A percentile compares a stretch with the other conserved stretches of the same genome.
Evolutionary conservation across 2,113 vertebrate species (phyloP).

Genomic region (Gyps fulvus): DNA sequence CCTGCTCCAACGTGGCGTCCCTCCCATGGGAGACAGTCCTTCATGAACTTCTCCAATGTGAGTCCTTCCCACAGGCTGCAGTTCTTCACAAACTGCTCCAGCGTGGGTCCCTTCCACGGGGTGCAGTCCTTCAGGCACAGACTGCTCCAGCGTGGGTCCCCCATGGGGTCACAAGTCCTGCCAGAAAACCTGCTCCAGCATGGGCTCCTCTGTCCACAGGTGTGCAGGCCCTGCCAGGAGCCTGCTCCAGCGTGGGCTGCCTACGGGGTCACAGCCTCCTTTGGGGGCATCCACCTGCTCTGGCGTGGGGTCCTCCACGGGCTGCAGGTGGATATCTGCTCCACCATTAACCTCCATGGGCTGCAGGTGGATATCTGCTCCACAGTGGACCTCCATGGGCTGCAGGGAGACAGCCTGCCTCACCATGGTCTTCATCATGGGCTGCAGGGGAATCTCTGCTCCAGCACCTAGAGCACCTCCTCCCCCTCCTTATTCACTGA

Average conservation of each 20-base stretch:
- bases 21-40: background rate
- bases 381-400: background rate
- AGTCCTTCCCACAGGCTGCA: background rate
- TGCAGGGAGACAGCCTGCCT: background rate
- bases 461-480: background rate
- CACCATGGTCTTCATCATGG: background rate
- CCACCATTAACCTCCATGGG: fast-evolving
- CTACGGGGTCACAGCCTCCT: background rate
- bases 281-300: background rate
- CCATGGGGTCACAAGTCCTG: background rate
- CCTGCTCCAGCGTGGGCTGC: background rate
- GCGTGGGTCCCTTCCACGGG: background rate
- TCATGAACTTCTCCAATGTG: background rate
- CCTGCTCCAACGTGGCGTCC: background rate
- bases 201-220: too few relatives aligned
- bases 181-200: background rate
- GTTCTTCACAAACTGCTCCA: background rate
- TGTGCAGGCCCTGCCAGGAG: background rate
- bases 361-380: background rate
- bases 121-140: background rate
- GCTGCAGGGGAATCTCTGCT: background rate
- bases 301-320: fast-evolving
- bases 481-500: background rate
- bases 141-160: background rate
- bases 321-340: background rate